Conservation (phyloP, 2,797 vertebrate genomes). For the Etheostoma nigrum region DNA sequence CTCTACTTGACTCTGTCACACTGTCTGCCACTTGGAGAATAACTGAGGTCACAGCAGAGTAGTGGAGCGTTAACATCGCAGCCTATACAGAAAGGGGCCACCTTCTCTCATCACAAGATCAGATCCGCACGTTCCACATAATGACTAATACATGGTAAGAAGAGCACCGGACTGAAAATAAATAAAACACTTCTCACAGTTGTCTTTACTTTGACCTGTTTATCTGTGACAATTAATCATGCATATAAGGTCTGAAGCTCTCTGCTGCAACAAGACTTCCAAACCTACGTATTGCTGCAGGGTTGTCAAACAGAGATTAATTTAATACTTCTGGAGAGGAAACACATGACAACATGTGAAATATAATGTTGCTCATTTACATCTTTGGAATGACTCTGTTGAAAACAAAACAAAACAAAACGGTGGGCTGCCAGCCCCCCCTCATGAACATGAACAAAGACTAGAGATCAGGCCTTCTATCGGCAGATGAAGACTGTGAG, state of each 20-base stretch:
- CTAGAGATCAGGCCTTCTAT: not conserved
- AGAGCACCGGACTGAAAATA: constrained; percentile 49
- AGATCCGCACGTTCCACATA: constrained; percentile 43
- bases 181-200: constrained; percentile 69
- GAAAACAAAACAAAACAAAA: constrained; percentile 57
- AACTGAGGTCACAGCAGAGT: constrained; percentile 77
- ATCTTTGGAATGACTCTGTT: constrained; percentile 57
- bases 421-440: not conserved
- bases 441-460: not conserved
- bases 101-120: constrained; percentile 68
- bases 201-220: constrained; percentile 60
- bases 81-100: constrained; percentile 55
- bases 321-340: constrained; percentile 57
- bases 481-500: not conserved
- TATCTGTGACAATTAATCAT: constrained; percentile 76
- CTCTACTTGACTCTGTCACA: constrained; percentile 86
- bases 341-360: constrained; percentile 65
- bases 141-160: constrained; percentile 52
- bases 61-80: constrained; percentile 61
- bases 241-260: not conserved
- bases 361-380: constrained; percentile 66
- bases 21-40: constrained; percentile 83
- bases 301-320: constrained; percentile 72
- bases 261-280: not conserved
- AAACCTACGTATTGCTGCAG: constrained; percentile 4